Conservation (phyloP, 2,113 vertebrate genomes). For the Rhinolophus ferrumequinum region DNA sequence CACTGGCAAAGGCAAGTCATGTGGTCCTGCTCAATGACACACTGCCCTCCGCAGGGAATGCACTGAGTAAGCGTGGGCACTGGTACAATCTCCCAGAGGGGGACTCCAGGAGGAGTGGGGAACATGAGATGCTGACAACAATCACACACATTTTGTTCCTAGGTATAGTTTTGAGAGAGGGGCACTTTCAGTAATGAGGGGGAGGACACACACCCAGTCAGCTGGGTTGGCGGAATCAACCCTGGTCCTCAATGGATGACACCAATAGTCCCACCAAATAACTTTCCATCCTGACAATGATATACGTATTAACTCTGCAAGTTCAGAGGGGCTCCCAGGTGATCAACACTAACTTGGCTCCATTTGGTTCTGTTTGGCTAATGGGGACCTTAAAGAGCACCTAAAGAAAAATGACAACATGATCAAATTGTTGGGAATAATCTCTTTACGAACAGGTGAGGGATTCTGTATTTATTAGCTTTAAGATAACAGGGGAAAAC, state of each 20-base stretch:
- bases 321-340: not conserved
- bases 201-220: not conserved
- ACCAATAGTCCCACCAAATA: not conserved
- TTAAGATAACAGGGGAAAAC: not conserved
- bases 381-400: not conserved
- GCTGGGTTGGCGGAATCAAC: not conserved
- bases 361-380: not conserved
- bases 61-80: too few relatives aligned
- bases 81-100: too few relatives aligned
- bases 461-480: not conserved
- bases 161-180: not conserved
- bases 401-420: not conserved
- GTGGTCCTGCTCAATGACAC: not conserved
- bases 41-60: rapidly evolving
- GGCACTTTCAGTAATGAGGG: not conserved
- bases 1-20: not conserved
- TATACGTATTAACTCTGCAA: not conserved
- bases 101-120: rapidly evolving
- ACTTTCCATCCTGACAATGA: not conserved
- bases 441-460: not conserved
- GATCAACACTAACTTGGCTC: not conserved
- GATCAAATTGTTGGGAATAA: not conserved
- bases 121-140: not conserved
- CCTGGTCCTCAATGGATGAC: rapidly evolving
- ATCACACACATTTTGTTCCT: not conserved